phyloP scores from a whole-genome alignment of 2,797 vertebrate species.

The Margarornis squamiger region DNA sequence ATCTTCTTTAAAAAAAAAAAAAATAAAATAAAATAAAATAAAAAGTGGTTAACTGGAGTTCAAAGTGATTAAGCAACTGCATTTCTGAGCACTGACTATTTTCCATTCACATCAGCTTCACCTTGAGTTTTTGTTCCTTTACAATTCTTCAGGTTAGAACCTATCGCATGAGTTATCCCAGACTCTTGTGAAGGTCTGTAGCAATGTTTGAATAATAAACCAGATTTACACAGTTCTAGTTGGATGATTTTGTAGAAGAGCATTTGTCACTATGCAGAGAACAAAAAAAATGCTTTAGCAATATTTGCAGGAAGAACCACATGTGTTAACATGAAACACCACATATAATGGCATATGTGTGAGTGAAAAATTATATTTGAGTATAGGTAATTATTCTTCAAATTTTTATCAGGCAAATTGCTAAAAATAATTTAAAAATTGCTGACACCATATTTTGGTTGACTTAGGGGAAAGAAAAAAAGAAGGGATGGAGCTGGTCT shows the following conservation, averaged over 20 bases:
- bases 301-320: not conserved
- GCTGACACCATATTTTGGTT: not conserved
- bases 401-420: not conserved
- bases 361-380: not conserved
- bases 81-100: not conserved
- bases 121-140: not conserved
- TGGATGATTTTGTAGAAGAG: not conserved
- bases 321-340: not conserved
- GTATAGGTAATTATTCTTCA: not conserved
- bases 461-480: not conserved
- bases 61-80: not conserved
- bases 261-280: not conserved
- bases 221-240: not conserved
- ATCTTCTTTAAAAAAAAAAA: not conserved
- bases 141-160: not conserved
- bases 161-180: not conserved
- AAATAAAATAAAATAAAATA: not conserved
- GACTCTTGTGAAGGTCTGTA: not conserved
- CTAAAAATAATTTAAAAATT: not conserved
- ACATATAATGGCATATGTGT: not conserved
- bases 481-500: not conserved
- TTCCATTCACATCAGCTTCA: not conserved
- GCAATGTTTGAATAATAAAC: not conserved
- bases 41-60: not conserved
- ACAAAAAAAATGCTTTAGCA: not conserved